Base-by-base conservation (phyloP, 2,797 vertebrate species). In the Falco peregrinus region DNA sequence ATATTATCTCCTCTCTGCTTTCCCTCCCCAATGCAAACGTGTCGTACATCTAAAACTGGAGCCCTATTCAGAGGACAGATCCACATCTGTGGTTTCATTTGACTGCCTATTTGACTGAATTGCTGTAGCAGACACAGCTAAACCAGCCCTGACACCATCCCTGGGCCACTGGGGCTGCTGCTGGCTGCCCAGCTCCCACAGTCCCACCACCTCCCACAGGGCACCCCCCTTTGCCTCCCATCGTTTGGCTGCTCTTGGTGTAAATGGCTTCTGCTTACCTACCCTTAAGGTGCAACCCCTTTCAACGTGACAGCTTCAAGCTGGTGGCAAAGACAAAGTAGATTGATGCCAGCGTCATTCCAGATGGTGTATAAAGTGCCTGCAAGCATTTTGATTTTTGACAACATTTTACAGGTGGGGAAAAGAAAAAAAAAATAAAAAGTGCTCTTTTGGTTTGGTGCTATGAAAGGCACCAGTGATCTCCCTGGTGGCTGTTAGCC, bases 181-280 rank as follows among this genome's bases (percentile, higher is more conserved):
- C 7, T 29, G 75, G 21, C 69, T 78, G 35, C 57, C 28, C 5
- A 1, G 56, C 26, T 53, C 41, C 63, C 25, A 35, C 45, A 0
- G 0, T 20, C n/a, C 57, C 9, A 1, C 43, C 53, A 29, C 15
- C 28, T 60, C 37, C 29, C 25, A 9, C 5, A 2, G 12, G 45
- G 20, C 28, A 26, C 47, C 17, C 4, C 0, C 4, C 2, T 13
- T 28, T 5, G 10, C 39, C 65, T 64, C 0, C 0, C 6, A 11
- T 63, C 16, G 0, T 28, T 47, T 17, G 37, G 4, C 18, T 41
- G 53, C 65, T 79, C 50, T 28, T 18, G 20, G 9, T 0, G 1
- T 12, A 6, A 61, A 41, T 8, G 41, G 25, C 7, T 60, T 61
- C 75, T 76, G 9, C 60, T 59, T 35, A 28, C 20, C 26, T 41